Conservation (phyloP, 2,113 vertebrate genomes). For the Melanotaenia duboulayi region DNA sequence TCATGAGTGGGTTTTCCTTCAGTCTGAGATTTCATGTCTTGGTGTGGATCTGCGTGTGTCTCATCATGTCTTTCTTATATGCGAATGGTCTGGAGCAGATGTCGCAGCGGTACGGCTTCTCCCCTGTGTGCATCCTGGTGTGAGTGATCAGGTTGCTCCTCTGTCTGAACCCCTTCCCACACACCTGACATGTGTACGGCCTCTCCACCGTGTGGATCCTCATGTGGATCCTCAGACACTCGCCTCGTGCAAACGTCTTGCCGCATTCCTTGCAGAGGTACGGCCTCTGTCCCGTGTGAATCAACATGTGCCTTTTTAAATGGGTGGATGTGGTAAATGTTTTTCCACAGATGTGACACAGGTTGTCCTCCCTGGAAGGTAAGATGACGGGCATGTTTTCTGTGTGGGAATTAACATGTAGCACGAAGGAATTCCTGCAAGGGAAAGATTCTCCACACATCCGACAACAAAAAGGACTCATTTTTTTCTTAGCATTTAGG, state of each 20-base stretch:
- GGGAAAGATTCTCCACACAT: conserved; percentile 7
- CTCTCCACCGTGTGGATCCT: conserved; percentile 32
- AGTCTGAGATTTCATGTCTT: too few relatives aligned
- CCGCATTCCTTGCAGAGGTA: conserved; percentile 24
- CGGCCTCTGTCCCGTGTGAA: conserved; percentile 27
- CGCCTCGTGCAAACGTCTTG: conserved; percentile 19
- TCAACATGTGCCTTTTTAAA: conserved; percentile 20
- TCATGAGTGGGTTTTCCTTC: too few relatives aligned
- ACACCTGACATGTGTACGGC: conserved; percentile 20
- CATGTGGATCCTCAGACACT: neutral
- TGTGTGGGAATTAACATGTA: conserved; percentile 16
- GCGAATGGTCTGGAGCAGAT: conserved; percentile 25
- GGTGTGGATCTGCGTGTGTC: conserved; percentile 13
- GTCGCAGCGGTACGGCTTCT: conserved; percentile 23
- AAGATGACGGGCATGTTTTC: neutral
- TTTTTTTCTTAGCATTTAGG: neutral
- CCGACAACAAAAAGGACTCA: neutral
- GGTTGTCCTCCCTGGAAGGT: conserved; percentile 13
- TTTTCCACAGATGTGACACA: conserved; percentile 25
- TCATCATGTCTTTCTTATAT: conserved; percentile 25
- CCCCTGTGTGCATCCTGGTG: conserved; percentile 21
- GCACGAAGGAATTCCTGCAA: conserved; percentile 8
- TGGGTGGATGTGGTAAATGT: conserved; percentile 20
- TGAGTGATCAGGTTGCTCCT: conserved; percentile 27
- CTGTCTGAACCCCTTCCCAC: conserved; percentile 15